Conservation (phyloP, 2,797 vertebrate genomes). For the Tachyglossus aculeatus region DNA sequence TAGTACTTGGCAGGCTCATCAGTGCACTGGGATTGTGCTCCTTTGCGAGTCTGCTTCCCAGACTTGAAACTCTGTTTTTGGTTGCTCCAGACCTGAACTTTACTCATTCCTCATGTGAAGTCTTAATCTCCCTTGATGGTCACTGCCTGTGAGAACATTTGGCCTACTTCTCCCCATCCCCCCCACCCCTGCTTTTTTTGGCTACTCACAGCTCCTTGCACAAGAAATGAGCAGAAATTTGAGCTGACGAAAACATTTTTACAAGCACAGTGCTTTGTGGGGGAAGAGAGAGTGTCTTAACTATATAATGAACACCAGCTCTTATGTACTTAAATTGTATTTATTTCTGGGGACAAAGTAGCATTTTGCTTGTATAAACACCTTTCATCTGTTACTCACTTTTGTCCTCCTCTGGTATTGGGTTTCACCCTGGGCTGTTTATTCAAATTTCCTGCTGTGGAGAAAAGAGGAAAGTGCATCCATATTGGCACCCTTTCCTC, state of each 20-base stretch:
- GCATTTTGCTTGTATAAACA: neutral
- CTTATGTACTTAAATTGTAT: neutral
- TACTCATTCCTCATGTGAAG: conserved; percentile 42
- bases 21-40: neutral
- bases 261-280: no score
- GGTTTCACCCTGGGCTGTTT: no score
- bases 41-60: neutral
- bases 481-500: no score
- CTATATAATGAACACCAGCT: neutral
- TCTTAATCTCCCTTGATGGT: conserved; percentile 51
- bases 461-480: no score
- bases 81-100: conserved; percentile 42
- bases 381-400: neutral
- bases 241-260: no score
- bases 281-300: conserved; percentile 6
- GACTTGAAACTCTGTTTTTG: conserved; percentile 44
- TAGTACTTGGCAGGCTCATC: no score
- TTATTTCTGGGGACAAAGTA: neutral
- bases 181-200: neutral
- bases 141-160: conserved; percentile 19
- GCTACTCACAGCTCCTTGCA: no score
- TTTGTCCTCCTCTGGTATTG: no score
- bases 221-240: neutral
- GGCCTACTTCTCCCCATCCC: neutral
- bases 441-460: no score